Percentiles rank a stretch among this genome's conserved stretches.
These are phyloP conservation scores for Melanotaenia maccullochi DNA, from an alignment of 2,797 vertebrate species.

Conservation along the genomic window DNA sequence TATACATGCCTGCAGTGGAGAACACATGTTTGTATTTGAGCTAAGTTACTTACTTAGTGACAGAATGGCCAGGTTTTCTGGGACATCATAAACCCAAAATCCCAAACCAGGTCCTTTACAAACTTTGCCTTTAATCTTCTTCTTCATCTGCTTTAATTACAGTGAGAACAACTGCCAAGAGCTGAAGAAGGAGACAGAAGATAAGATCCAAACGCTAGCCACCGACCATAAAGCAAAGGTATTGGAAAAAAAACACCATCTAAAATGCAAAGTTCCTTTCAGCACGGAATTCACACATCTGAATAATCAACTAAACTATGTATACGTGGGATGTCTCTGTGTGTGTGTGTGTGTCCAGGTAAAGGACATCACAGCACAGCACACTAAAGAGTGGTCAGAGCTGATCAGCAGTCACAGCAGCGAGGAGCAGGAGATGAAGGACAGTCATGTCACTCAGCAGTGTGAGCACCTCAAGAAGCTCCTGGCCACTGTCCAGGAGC, in stretches of 20 bases:
- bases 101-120: too few relatives aligned
- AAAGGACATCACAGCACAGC: constrained; percentile 95
- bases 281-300: not conserved
- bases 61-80: too few relatives aligned
- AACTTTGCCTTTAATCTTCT: too few relatives aligned
- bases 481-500: constrained; percentile 89
- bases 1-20: not conserved
- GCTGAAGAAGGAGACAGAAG: constrained; percentile 97
- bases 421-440: constrained; percentile 93
- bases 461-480: constrained; percentile 94
- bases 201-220: constrained; percentile 92
- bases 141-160: constrained; percentile 26
- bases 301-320: constrained; percentile 1
- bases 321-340: not conserved
- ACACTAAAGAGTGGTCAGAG: constrained; percentile 98
- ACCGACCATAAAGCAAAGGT: constrained; percentile 98
- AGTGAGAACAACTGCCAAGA: constrained; percentile 98
- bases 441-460: constrained; percentile 92
- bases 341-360: constrained; percentile 78
- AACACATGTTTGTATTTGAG: not conserved
- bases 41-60: not conserved
- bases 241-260: constrained; percentile 33
- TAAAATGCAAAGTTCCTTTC: not conserved
- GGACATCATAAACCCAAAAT: too few relatives aligned
- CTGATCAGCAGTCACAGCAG: constrained; percentile 92